These are phyloP conservation scores for Meda fulgida DNA, from an alignment of 2,797 vertebrate genomes.

Conservation along the genomic window DNA sequence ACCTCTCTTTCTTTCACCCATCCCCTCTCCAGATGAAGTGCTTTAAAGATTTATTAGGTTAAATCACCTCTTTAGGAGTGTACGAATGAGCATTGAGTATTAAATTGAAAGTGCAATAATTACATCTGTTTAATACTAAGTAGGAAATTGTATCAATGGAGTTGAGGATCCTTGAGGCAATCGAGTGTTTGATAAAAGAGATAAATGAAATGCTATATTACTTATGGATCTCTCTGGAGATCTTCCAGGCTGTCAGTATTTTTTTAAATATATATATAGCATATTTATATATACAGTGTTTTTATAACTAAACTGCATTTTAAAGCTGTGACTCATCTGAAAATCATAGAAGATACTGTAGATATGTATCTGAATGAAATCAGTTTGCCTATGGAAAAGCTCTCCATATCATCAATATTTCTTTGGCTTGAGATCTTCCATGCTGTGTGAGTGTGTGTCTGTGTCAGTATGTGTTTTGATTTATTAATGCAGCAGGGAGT, in stretches of 20 bases:
- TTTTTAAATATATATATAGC: neutral
- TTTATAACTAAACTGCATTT: neutral
- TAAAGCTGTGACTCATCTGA: neutral
- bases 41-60: conserved; percentile 27
- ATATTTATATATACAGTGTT: neutral
- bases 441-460: conserved; percentile 53
- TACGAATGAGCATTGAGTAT: neutral
- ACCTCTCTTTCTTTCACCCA: conserved; percentile 47
- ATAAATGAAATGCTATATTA: neutral
- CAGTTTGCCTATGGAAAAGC: conserved; percentile 28
- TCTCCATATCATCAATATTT: conserved; percentile 48
- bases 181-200: neutral
- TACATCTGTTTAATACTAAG: conserved; percentile 17
- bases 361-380: conserved; percentile 1
- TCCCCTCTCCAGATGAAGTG: conserved; percentile 48
- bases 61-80: conserved; percentile 35
- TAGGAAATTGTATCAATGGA: neutral
- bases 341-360: neutral
- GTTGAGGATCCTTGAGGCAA: neutral
- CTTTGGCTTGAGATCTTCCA: conserved; percentile 43
- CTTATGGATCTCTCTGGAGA: neutral
- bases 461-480: conserved; percentile 60
- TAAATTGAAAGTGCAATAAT: conserved; percentile 5
- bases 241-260: neutral
- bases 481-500: conserved; percentile 68